Percentiles rank a stretch among this genome's conserved stretches.
These are phyloP conservation scores for Oscheius sp. DNA, from an alignment of 2,888 invertebrate genomes.

Conservation along the genomic window DNA sequence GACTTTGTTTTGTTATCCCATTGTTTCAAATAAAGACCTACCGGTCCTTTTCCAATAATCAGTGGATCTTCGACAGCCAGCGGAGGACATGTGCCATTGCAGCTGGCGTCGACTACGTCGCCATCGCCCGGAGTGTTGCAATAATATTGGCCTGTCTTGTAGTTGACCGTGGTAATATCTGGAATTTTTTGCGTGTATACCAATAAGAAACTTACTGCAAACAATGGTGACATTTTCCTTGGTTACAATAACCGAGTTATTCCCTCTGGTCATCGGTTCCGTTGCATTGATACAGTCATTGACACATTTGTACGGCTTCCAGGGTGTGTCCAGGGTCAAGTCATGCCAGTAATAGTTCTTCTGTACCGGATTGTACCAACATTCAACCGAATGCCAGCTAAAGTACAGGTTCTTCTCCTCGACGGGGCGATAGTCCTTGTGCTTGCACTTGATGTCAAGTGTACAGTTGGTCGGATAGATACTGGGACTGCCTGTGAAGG, in stretches of 20 bases:
- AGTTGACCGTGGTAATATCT: neutral
- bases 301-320: conserved; percentile 1
- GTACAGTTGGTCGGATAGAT: neutral
- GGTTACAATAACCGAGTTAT: neutral
- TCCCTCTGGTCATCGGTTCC: neutral
- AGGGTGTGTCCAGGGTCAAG: neutral
- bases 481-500: neutral
- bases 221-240: neutral
- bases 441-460: neutral
- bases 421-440: neutral
- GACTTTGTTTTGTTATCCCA: no score
- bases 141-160: neutral
- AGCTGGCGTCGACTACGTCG: neutral
- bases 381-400: neutral
- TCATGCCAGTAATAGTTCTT: neutral
- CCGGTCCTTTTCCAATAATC: neutral
- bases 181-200: neutral
- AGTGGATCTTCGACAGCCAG: neutral
- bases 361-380: neutral
- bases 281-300: neutral
- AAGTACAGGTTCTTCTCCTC: neutral
- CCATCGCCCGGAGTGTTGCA: neutral
- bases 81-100: neutral
- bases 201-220: neutral
- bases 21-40: no score